Base-by-base conservation (phyloP, 2,797 vertebrate genomes). In the Decapterus maruadsi region DNA sequence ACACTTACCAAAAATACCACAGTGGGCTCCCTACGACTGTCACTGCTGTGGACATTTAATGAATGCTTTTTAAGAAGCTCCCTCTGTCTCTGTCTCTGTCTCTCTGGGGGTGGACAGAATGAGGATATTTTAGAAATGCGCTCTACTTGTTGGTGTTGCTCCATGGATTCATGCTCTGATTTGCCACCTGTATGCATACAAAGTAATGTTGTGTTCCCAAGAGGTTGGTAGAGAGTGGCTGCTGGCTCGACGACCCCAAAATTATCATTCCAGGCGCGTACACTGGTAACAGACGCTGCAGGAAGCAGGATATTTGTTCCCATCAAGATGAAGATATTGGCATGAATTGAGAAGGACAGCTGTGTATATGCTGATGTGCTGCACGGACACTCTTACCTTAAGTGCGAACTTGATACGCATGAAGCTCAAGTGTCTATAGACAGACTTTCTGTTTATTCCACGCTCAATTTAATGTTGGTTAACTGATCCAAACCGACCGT, bases 81-180 rank as follows among this genome's bases (percentile, higher is more conserved):
- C 43, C 16, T 45, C 43, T 45, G 14, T 56, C 55, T 34, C 26
- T 26, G 26, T 60, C 48, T 68, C n/a, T 74, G 60, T 75, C 60
- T 45, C 63, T 58, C 40, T 80, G 82, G 75, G 61, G 82, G 80
- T 72, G 75, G 89, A 85, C 77, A 90, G 73, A 82, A 64, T 60
- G 73, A 82, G 70, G 70, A 56, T 68, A 80, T 81, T 80, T 80
- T 3, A 19, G 63, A 81, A 78, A 57, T 45, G 40, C 16, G 55
- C 53, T 56, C 61, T 20, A 42, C 46, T 56, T 61, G 54, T 63
- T 71, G 59, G 55, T 58, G 36, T 31, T 64, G 74, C 53, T 83
- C 50, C 12, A 19, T 34, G 53, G 42, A 80, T 56, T 56, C 65
- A 69, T 56, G 65, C 34, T 73, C 60, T 75, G 42, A 77, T 86